A percentile compares a stretch with the other conserved stretches of the same genome.
These are phyloP conservation scores for Erinaceus europaeus DNA, from an alignment of 2,113 vertebrate species.

Conservation along the genomic window DNA sequence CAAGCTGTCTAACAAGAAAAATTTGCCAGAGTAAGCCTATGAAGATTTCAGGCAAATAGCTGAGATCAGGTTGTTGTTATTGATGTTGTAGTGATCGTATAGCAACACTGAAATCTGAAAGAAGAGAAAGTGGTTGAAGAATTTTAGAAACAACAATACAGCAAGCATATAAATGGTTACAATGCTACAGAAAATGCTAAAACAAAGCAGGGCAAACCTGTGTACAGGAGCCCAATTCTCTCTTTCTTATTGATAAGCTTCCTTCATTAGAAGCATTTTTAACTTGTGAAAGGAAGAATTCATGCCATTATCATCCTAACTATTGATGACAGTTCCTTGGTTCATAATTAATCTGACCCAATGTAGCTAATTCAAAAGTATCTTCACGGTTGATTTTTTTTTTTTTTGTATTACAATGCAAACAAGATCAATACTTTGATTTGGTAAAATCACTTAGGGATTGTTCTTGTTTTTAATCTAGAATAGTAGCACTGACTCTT, in stretches of 20 bases:
- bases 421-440: neutral
- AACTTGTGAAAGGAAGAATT: neutral
- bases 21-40: neutral
- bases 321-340: neutral
- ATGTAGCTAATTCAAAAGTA: neutral
- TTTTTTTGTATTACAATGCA: neutral
- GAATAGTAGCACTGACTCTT: neutral
- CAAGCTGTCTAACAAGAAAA: neutral
- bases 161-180: too few species aligned
- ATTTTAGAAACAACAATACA: neutral
- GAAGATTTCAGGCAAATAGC: neutral
- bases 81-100: too few species aligned
- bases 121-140: neutral
- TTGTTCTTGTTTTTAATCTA: neutral
- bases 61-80: too few species aligned
- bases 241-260: neutral
- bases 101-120: neutral
- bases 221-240: neutral
- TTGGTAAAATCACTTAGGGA: neutral
- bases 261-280: neutral
- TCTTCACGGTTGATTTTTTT: neutral
- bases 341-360: neutral
- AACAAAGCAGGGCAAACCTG: too few species aligned
- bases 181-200: neutral
- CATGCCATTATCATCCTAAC: neutral